Evolutionary conservation across 2,888 invertebrate genomes (phyloP).

Genomic region (Pandemis heparana): DNA sequence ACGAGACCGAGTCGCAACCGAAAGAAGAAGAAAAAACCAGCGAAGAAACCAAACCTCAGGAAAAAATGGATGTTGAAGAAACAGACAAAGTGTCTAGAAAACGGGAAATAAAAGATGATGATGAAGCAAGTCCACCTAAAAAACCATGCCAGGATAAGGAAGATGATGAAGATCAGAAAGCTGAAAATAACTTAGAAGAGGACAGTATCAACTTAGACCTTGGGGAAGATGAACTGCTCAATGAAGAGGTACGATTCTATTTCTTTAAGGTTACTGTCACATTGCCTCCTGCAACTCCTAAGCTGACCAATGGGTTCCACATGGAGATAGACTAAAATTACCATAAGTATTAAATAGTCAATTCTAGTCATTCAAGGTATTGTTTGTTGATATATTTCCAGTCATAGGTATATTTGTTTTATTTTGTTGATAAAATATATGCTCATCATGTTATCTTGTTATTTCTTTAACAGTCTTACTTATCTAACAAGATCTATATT

Average conservation of each 20-base stretch:
- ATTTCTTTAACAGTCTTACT: slow-evolving; percentile 61
- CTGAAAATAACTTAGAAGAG: slow-evolving; percentile 88
- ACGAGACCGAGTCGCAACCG: slow-evolving; percentile 61
- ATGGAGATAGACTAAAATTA: slow-evolving; percentile 73
- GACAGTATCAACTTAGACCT: slow-evolving; percentile 93
- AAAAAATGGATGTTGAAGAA: slow-evolving; percentile 71
- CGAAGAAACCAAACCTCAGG: slow-evolving; percentile 51
- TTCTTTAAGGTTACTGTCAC: slow-evolving; percentile 77
- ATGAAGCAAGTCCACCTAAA: slow-evolving; percentile 68
- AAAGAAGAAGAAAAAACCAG: slow-evolving; percentile 41
- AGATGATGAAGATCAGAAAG: slow-evolving; percentile 68
- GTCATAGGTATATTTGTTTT: slow-evolving; percentile 39
- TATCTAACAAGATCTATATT: slow-evolving; percentile 51
- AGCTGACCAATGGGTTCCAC: slow-evolving; percentile 66
- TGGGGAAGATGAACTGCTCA: slow-evolving; percentile 92
- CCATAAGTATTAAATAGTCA: slow-evolving; percentile 25
- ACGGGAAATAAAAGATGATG: slow-evolving; percentile 70
- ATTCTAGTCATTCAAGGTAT: slow-evolving; percentile 44
- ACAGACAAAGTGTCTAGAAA: slow-evolving; percentile 66
- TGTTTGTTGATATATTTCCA: slow-evolving; percentile 49
- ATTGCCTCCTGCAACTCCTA: slow-evolving; percentile 61
- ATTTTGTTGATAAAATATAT: slow-evolving; percentile 46
- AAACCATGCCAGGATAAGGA: slow-evolving; percentile 75
- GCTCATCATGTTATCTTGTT: slow-evolving; percentile 50
- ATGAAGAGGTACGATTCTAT: slow-evolving; percentile 90